Base-by-base conservation (phyloP, 2,888 invertebrate species). In the Zele albiditarsus region DNA sequence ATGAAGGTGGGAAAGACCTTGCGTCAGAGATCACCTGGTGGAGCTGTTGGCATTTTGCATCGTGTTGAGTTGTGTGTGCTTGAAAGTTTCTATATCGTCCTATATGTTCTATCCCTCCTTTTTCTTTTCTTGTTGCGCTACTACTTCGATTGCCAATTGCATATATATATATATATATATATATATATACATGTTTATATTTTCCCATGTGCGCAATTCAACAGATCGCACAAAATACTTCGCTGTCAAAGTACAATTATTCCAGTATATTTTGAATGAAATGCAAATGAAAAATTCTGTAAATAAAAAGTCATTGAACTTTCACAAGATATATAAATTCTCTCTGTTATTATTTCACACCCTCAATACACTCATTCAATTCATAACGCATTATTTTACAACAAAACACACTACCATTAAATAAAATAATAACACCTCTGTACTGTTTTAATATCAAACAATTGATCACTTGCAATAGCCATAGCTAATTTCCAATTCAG, bases 1-100 rank as follows among this genome's bases (percentile, higher is more conserved):
- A 77, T 49, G 62, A 57, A 68, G 62, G 68, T 49, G 70, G 53
- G 73, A 72, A 49, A 78, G 77, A 76, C 69, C 71, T 84, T 84
- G 83, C 84, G 79, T 83, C 84, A 84, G 81, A 82, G 79, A 81
- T 82, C 82, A 77, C 65, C 73, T 38, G 76, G 49, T 76, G 77
- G 80, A 81, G 79, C 79, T 75, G 83, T 82, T 84, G 84, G 83
- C 84, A 84, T 84, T 84, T 84, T 79, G 80, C 79, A 79, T 67
- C 69, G 63, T 74, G 66, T 73, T 46, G 14, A 20, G 16, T 66
- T 63, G 62, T 74, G 31, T 78, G 78, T 73, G 73, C 75, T 82
- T 78, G 69, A 79, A 79, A 77, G 77, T 84, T 84, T 83, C 74
- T 65, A 46, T 60, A 80, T 77, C 78, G 77, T 77, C 77, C 76